These are phyloP conservation scores for Machimus rusticus DNA, from an alignment of 2,888 invertebrate genomes.

Conservation along the genomic window DNA sequence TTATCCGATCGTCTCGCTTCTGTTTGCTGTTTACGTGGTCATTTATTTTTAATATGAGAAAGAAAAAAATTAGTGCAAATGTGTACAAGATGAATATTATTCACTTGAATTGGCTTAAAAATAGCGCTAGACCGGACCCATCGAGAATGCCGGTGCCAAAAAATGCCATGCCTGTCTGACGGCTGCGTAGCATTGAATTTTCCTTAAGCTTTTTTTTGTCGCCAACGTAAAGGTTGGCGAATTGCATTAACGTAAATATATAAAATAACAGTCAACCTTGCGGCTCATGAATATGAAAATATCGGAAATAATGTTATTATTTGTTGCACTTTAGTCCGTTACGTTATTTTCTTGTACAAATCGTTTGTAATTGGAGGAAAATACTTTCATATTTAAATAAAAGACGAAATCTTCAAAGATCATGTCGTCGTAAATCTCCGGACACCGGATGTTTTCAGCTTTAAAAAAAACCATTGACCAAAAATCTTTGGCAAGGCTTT, in stretches of 20 bases:
- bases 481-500: not conserved
- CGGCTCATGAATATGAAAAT: not conserved
- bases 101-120: constrained; percentile 12
- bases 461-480: not conserved
- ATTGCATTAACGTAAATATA: not conserved
- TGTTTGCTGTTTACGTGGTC: not conserved
- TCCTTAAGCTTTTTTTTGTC: not conserved
- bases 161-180: not conserved
- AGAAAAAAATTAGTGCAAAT: not conserved
- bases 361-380: not conserved
- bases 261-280: not conserved
- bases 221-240: not conserved
- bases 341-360: not conserved
- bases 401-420: not conserved
- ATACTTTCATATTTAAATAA: not conserved
- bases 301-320: not conserved
- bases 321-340: not conserved
- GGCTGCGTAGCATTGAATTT: constrained; percentile 5
- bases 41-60: not conserved
- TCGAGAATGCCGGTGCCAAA: not conserved
- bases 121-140: not conserved
- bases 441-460: not conserved
- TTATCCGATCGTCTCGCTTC: not conserved
- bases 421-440: not conserved
- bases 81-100: not conserved